A percentile compares a stretch with the other conserved stretches of the same genome.
Evolutionary conservation across 1,140 invertebrate species (phyloP).

Genomic region (Apis dorsata): DNA sequence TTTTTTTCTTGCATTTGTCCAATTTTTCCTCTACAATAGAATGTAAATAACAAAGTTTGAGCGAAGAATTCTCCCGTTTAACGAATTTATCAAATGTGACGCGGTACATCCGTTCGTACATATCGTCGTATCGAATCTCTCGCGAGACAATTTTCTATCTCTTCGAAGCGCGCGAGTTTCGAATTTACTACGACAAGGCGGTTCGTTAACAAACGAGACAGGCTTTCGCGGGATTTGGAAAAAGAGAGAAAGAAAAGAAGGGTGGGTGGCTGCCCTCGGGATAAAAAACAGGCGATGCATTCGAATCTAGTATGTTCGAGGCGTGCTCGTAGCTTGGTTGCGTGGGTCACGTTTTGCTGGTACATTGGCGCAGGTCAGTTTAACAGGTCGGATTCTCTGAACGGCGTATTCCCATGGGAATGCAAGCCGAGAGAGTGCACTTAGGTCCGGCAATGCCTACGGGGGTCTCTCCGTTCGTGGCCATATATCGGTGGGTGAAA

Average conservation of each 20-base stretch:
- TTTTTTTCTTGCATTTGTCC: too few species aligned
- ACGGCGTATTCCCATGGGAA: constrained; percentile 63
- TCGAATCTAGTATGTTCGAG: constrained; percentile 12
- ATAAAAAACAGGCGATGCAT: neutral
- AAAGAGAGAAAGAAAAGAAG: neutral
- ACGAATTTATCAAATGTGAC: too few species aligned
- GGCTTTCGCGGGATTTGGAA: neutral
- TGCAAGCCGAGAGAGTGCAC: constrained; percentile 48
- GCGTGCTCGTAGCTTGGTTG: constrained; percentile 2
- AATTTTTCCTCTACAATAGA: too few species aligned
- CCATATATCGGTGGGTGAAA: constrained; percentile 49
- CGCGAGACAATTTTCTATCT: too few species aligned
- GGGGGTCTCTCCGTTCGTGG: constrained; percentile 34
- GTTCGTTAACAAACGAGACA: constrained; percentile 22
- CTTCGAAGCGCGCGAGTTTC: neutral
- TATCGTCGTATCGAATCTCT: too few species aligned
- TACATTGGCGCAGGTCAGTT: constrained; percentile 64
- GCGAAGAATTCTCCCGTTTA: too few species aligned
- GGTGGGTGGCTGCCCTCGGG: neutral
- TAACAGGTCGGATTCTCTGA: constrained; percentile 57
- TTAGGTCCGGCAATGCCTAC: constrained; percentile 52
- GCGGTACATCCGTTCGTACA: too few species aligned
- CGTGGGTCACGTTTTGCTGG: constrained; percentile 51
- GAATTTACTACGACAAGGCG: neutral
- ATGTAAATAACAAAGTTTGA: too few species aligned